These are phyloP conservation scores for Frankliniella intonsa DNA, from an alignment of 2,888 invertebrate genomes.

Conservation along the genomic window DNA sequence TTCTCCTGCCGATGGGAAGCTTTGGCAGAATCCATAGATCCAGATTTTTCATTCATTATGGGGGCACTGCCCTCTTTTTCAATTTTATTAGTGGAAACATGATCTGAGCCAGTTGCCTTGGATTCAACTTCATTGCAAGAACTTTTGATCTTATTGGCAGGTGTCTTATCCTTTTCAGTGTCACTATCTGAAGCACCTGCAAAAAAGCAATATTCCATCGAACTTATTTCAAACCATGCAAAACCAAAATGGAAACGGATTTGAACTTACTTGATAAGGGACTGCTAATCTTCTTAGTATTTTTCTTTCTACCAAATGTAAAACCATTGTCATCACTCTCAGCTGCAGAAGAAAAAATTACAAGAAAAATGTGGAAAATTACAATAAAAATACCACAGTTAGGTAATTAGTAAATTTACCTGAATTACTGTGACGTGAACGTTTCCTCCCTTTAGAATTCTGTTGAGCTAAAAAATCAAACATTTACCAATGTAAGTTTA, in stretches of 20 bases:
- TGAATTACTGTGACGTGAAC: not conserved
- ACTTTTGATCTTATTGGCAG: not conserved
- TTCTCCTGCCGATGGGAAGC: not conserved
- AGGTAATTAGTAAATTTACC: too few species aligned
- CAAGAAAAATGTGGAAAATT: too few species aligned
- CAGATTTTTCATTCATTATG: not conserved
- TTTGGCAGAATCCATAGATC: not conserved
- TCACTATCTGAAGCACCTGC: not conserved
- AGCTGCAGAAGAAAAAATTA: too few species aligned
- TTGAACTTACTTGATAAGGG: not conserved
- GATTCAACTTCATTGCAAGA: not conserved
- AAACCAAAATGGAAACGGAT: not conserved
- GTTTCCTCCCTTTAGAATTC: too few species aligned
- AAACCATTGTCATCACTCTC: not conserved
- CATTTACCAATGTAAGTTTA: too few species aligned
- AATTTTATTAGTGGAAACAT: not conserved
- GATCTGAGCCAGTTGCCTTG: not conserved
- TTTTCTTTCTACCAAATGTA: not conserved
- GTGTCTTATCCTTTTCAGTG: conserved; percentile 1
- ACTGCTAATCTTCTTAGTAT: not conserved
- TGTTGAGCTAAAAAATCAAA: too few species aligned
- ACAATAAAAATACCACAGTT: too few species aligned
- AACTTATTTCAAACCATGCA: not conserved
- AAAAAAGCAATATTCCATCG: not conserved
- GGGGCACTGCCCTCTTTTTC: too few species aligned